A percentile compares a stretch with the other conserved stretches of the same genome.
These are phyloP conservation scores for Merodon equestris DNA, from an alignment of 2,888 invertebrate species.

Conservation along the genomic window DNA sequence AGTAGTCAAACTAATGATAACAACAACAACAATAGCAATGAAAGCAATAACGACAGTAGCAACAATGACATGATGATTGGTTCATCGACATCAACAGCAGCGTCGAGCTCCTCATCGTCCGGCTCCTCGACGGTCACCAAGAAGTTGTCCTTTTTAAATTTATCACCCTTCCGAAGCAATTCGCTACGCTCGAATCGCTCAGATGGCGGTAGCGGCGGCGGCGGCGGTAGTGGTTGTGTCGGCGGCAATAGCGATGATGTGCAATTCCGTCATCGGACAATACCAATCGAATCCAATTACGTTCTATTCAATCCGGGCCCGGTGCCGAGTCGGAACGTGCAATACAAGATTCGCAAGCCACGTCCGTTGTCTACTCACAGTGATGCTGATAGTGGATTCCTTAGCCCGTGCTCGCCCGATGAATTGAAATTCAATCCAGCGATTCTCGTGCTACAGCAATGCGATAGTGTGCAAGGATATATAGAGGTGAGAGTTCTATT, in stretches of 20 bases:
- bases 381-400: conserved; percentile 84
- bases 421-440: conserved; percentile 78
- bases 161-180: conserved; percentile 75
- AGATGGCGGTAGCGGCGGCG: conserved; percentile 44
- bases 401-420: conserved; percentile 83
- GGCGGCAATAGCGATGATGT: conserved; percentile 58
- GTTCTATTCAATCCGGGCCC: conserved; percentile 78
- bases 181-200: conserved; percentile 69
- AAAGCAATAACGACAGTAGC: conserved; percentile 74
- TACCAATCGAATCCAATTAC: conserved; percentile 78
- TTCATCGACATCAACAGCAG: conserved; percentile 71
- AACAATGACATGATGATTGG: conserved; percentile 73
- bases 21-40: conserved; percentile 67
- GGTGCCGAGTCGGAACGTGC: conserved; percentile 77
- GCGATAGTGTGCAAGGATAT: conserved; percentile 78
- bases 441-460: conserved; percentile 77
- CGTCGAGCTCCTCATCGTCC: conserved; percentile 69
- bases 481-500: conserved; percentile 76
- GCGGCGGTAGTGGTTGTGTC: conserved; percentile 22
- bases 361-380: conserved; percentile 79
- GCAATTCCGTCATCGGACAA: conserved; percentile 76
- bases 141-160: conserved; percentile 76
- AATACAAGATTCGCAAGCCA: conserved; percentile 77
- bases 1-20: conserved; percentile 60
- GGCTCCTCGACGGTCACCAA: conserved; percentile 72